These are phyloP conservation scores for Coecobrya sp. DNA, from an alignment of 2,888 invertebrate species.

Conservation along the genomic window DNA sequence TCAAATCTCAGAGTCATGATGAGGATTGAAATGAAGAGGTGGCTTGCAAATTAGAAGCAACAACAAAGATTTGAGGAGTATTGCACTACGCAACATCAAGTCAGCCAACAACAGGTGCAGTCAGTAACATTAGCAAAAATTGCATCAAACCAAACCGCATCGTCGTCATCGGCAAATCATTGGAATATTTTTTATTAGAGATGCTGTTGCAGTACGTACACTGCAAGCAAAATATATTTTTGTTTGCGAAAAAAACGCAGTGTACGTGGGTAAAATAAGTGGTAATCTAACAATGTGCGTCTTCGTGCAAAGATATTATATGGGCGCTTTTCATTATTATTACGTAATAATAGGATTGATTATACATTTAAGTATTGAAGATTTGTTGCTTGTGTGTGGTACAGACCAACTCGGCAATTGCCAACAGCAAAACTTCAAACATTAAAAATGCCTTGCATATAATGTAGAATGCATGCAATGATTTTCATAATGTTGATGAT, in stretches of 20 bases:
- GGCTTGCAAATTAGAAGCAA: constrained; percentile 25
- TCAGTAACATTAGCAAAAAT: background rate
- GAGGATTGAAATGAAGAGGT: background rate
- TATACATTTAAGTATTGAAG: too few relatives aligned
- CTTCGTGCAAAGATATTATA: too few relatives aligned
- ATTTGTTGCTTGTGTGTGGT: too few relatives aligned
- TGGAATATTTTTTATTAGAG: background rate
- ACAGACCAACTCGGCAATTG: too few relatives aligned
- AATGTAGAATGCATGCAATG: too few relatives aligned
- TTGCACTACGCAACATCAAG: background rate
- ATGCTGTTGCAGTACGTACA: constrained; percentile 15
- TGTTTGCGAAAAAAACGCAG: background rate
- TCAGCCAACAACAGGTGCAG: constrained; percentile 24
- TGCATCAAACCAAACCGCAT: constrained; percentile 27
- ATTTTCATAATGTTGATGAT: background rate
- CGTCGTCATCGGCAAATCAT: background rate
- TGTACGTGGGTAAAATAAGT: too few relatives aligned
- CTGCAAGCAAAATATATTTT: background rate
- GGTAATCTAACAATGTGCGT: too few relatives aligned
- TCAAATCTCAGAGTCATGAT: too few relatives aligned
- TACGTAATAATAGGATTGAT: too few relatives aligned
- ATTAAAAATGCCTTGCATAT: too few relatives aligned
- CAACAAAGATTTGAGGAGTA: constrained; percentile 6
- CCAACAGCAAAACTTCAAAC: too few relatives aligned
- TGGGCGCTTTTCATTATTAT: too few relatives aligned